phyloP scores from a whole-genome alignment of 2,888 invertebrate species.

The Didymodactylos carnosus region DNA sequence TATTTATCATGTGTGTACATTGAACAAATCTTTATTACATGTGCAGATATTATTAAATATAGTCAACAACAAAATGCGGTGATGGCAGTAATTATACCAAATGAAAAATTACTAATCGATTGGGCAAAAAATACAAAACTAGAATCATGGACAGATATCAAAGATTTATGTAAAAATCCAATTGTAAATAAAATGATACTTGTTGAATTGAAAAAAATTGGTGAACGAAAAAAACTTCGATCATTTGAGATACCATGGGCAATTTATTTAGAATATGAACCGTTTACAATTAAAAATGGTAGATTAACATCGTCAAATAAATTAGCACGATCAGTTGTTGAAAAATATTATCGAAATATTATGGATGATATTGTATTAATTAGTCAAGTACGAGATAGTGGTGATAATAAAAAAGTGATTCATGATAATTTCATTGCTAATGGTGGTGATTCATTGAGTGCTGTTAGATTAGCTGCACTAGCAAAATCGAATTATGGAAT shows the following conservation, averaged over 20 bases:
- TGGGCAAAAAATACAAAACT: no score
- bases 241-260: neutral
- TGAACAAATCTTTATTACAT: neutral
- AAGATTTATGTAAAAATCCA: no score
- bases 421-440: neutral
- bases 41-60: no score
- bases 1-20: neutral
- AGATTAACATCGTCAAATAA: neutral
- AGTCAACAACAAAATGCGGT: no score
- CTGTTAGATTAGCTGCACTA: neutral
- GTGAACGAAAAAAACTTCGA: neutral
- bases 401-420: neutral
- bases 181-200: no score
- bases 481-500: neutral
- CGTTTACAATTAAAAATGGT: neutral
- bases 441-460: neutral
- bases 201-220: no score
- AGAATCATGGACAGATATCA: no score
- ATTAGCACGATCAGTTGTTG: neutral
- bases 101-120: no score
- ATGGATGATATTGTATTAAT: neutral
- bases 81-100: neutral
- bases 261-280: neutral
- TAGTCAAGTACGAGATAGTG: neutral
- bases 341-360: constrained; percentile 18